A percentile compares a stretch with the other conserved stretches of the same genome.
Evolutionary conservation across 2,888 invertebrate genomes (phyloP).

Genomic region (Mimas tiliae): DNA sequence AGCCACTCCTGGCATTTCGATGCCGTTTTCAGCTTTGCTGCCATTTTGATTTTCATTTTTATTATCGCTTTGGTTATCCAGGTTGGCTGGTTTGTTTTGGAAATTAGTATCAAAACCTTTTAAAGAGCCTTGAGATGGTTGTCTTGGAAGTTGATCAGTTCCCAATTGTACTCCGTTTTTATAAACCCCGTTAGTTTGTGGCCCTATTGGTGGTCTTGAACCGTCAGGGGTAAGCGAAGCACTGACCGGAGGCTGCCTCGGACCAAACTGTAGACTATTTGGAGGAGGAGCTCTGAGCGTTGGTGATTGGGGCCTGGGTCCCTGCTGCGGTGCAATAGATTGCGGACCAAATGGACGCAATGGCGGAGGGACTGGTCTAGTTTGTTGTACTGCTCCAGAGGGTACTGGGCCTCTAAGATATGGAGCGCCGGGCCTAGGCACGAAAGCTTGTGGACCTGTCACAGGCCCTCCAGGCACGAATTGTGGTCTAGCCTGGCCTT

Average conservation of each 20-base stretch:
- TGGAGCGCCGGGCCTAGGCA: conserved; percentile 63
- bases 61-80: conserved; percentile 69
- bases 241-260: conserved; percentile 70
- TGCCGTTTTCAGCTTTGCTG: conserved; percentile 66
- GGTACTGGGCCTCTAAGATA: conserved; percentile 61
- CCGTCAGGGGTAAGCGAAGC: conserved; percentile 69
- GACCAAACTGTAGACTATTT: conserved; percentile 78
- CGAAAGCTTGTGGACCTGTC: conserved; percentile 62
- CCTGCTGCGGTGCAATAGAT: conserved; percentile 66
- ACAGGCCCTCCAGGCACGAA: conserved; percentile 79
- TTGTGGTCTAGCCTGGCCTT: conserved; percentile 65
- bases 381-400: conserved; percentile 59
- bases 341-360: conserved; percentile 70
- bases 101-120: conserved; percentile 66
- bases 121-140: conserved; percentile 73
- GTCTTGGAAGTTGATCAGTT: conserved; percentile 63
- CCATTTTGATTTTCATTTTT: conserved; percentile 63
- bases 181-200: conserved; percentile 60
- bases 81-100: conserved; percentile 75
- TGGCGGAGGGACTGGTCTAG: conserved; percentile 59
- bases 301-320: conserved; percentile 64
- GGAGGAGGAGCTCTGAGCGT: conserved; percentile 77
- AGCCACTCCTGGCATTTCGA: conserved; percentile 70
- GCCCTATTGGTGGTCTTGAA: conserved; percentile 52
- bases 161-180: conserved; percentile 56